Conservation (phyloP, 2,797 vertebrate species). For the Arrhamphus sclerolepis region DNA sequence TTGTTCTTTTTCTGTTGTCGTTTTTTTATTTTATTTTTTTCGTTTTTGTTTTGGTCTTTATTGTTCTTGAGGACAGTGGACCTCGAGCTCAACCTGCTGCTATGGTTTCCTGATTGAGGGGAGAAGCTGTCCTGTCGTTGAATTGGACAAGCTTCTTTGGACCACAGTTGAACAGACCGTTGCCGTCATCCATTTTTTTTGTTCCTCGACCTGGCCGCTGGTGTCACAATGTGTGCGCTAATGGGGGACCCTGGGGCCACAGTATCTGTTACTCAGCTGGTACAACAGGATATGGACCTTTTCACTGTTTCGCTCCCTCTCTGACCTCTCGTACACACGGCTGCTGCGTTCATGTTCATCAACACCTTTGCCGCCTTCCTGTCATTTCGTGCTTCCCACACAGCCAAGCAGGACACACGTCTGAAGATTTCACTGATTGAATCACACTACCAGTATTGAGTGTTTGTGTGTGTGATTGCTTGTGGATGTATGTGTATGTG, state of each 20-base stretch:
- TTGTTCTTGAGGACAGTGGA: slow-evolving; percentile 66
- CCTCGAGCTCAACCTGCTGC: slow-evolving; percentile 83
- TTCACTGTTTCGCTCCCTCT: slow-evolving; percentile 82
- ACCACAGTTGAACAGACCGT: slow-evolving; percentile 69
- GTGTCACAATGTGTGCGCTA: slow-evolving; percentile 58
- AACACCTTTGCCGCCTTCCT: slow-evolving; percentile 52
- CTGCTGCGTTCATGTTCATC: slow-evolving; percentile 62
- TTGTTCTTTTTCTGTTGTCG: slow-evolving; percentile 16
- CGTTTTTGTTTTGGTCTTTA: slow-evolving; percentile 26
- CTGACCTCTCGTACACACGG: slow-evolving; percentile 73
- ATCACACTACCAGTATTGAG: slow-evolving; percentile 81
- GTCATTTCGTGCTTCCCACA: slow-evolving; percentile 42
- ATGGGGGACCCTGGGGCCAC: slow-evolving; percentile 57
- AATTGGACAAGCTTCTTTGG: slow-evolving; percentile 73
- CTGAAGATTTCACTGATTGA: slow-evolving; percentile 66
- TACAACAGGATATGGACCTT: slow-evolving; percentile 80
- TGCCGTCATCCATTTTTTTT: slow-evolving; percentile 70
- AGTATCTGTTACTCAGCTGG: slow-evolving; percentile 70
- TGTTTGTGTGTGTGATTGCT: slow-evolving; percentile 34
- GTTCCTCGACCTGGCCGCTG: slow-evolving; percentile 64
- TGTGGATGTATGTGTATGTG: slow-evolving; percentile 44
- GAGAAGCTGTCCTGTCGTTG: slow-evolving; percentile 60
- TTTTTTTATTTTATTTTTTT: slow-evolving; percentile 28
- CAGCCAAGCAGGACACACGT: slow-evolving; percentile 61
- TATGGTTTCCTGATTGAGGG: slow-evolving; percentile 79